These are phyloP conservation scores for Athene cunicularia DNA, from an alignment of 2,113 vertebrate species.

Conservation along the genomic window DNA sequence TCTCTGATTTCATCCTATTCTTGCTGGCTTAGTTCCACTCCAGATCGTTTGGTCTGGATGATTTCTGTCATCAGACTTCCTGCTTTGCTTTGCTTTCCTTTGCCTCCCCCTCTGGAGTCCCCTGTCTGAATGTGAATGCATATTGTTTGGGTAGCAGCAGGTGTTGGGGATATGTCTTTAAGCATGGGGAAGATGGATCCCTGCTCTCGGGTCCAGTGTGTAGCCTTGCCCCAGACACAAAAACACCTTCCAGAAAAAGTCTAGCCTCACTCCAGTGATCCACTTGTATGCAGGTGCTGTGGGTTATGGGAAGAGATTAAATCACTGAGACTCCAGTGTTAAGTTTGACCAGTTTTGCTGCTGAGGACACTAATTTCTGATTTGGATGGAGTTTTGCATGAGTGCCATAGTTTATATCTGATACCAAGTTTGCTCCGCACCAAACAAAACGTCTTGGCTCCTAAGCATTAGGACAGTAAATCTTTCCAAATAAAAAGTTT, in stretches of 20 bases:
- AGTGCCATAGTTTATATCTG: neutral
- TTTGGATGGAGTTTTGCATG: neutral
- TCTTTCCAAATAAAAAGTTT: neutral
- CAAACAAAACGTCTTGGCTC: neutral
- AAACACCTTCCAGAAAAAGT: neutral
- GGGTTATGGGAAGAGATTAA: neutral
- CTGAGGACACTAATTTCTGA: neutral
- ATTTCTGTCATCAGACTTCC: constrained; percentile 19
- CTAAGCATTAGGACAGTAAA: neutral
- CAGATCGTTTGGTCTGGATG: constrained; percentile 1
- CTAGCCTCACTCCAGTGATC: neutral
- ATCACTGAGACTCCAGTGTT: neutral
- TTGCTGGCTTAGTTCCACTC: constrained; percentile 38
- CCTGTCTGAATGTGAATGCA: neutral
- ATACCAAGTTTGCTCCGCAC: neutral
- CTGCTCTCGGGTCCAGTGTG: neutral
- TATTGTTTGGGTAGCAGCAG: constrained; percentile 1
- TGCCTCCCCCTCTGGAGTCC: neutral
- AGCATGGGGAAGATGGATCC: neutral
- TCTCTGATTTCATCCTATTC: constrained; percentile 9
- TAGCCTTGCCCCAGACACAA: rapidly evolving
- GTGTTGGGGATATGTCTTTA: neutral
- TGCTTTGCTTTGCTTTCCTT: constrained; percentile 10
- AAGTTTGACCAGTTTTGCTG: neutral
- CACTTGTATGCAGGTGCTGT: rapidly evolving